Percentiles rank a stretch among this genome's conserved stretches.
phyloP scores from a whole-genome alignment of 2,888 invertebrate genomes.

The Trachelus troglodyta region DNA sequence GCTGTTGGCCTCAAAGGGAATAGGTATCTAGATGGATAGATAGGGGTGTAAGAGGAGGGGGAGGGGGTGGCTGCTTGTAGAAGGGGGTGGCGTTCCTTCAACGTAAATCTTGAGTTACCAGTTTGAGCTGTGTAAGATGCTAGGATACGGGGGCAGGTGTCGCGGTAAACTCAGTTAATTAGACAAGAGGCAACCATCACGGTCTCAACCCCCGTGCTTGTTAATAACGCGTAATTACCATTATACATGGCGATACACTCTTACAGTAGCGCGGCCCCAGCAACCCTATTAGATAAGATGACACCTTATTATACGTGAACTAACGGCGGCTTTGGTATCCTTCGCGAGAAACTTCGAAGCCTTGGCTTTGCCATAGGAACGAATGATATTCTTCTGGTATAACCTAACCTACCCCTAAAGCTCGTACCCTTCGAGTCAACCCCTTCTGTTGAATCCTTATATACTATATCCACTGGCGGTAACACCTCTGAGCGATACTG shows the following conservation, averaged over 20 bases:
- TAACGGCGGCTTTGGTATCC: constrained; percentile 25
- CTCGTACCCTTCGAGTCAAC: background rate
- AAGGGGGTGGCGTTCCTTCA: constrained; percentile 38
- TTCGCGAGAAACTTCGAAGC: constrained; percentile 10
- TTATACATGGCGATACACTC: constrained; percentile 67
- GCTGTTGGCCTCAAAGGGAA: background rate
- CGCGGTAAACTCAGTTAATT: constrained; percentile 67
- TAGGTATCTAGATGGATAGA: background rate
- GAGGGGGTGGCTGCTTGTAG: background rate
- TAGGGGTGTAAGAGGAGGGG: background rate
- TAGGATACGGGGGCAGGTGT: constrained; percentile 64
- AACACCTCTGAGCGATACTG: background rate
- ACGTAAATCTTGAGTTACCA: constrained; percentile 64
- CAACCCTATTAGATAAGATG: constrained; percentile 66
- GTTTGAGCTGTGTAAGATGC: constrained; percentile 61
- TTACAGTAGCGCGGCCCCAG: constrained; percentile 51
- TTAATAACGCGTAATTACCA: constrained; percentile 67
- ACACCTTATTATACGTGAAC: constrained; percentile 64
- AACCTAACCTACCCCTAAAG: background rate
- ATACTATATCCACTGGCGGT: background rate
- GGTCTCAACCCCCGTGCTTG: constrained; percentile 59
- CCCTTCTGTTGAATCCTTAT: background rate
- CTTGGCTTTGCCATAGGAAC: background rate
- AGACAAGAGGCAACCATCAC: constrained; percentile 66
- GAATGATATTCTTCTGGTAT: background rate